Evolutionary conservation across 2,888 invertebrate species (phyloP), one percentile per base, ranked within the genome.

Genomic region (Nudaria mundana): DNA sequence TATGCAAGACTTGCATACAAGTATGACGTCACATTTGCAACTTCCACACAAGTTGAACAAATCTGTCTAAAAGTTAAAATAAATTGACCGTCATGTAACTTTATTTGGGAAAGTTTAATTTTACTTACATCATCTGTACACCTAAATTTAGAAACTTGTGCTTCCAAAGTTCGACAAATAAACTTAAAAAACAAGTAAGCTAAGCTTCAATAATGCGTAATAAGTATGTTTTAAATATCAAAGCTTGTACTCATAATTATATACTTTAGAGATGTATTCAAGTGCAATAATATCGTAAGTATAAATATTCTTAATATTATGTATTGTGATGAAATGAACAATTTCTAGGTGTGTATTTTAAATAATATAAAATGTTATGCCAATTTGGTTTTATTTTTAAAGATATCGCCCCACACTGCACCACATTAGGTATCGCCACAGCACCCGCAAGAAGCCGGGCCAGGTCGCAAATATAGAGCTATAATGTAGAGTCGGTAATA

Each of bases 331-430:
- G 71, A 78, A 72, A 74, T 74, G 65, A 66, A 66, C 67, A 73
- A 76, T 80, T n/a, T 83, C 82, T 86, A 85, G 81, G 83, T 85
- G 86, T 86, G 86, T 84, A 87, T 85, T 85, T 84, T 79, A 85
- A 84, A 80, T 73, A 83, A 82, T 84, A 86, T 78, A 84, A 83
- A 84, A 82, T 84, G 85, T 87, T 86, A 81, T 78, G 81, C 77
- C 63, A 78, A 56, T 48, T 46, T 55, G 62, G 66, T 76, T 76
- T 77, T 56, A 69, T 71, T 74, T 15, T 11, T 30, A 11, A 4
- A 18, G 12, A 8, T 12, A 5, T n/a, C 7, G 16, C 10, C 18
- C 18, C 11, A 16, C 3, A 18, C 11, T 28, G 8, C 26, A 8
- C 26, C 26, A n/a, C n/a, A n/a, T n/a, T n/a, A n/a, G n/a, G n/a